These are phyloP conservation scores for Dilophus febrilis DNA, from an alignment of 2,888 invertebrate species.

Conservation along the genomic window DNA sequence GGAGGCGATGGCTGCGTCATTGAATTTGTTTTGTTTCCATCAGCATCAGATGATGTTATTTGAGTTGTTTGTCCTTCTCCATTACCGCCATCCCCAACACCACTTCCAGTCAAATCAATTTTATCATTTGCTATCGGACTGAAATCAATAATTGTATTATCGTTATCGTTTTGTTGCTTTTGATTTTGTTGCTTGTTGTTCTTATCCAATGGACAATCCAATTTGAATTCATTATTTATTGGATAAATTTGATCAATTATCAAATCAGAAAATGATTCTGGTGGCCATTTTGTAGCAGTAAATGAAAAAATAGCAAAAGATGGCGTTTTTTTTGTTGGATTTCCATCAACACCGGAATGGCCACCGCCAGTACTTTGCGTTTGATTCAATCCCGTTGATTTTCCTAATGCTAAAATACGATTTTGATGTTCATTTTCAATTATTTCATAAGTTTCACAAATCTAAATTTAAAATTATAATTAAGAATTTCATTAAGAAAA, in stretches of 20 bases:
- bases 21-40: too few relatives aligned
- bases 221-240: constrained; percentile 61
- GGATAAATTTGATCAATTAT: constrained; percentile 66
- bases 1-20: too few relatives aligned
- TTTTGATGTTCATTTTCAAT: constrained; percentile 22
- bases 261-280: constrained; percentile 57
- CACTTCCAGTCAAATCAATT: neutral
- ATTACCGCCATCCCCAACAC: too few relatives aligned
- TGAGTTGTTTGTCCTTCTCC: too few relatives aligned
- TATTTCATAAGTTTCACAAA: constrained; percentile 29
- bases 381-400: too few relatives aligned
- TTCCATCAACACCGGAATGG: too few relatives aligned
- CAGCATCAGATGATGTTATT: too few relatives aligned
- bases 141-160: neutral
- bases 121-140: neutral
- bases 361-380: too few relatives aligned
- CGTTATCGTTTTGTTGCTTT: neutral
- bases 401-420: constrained; percentile 24
- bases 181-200: constrained; percentile 28
- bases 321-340: too few relatives aligned
- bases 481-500: too few relatives aligned
- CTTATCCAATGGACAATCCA: too few relatives aligned
- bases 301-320: constrained; percentile 25
- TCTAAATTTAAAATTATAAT: too few relatives aligned
- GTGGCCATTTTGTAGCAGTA: constrained; percentile 31